A percentile compares a stretch with the other conserved stretches of the same genome.
Conservation (phyloP, 2,888 invertebrate genomes). For the Pachydiplax longipennis region DNA sequence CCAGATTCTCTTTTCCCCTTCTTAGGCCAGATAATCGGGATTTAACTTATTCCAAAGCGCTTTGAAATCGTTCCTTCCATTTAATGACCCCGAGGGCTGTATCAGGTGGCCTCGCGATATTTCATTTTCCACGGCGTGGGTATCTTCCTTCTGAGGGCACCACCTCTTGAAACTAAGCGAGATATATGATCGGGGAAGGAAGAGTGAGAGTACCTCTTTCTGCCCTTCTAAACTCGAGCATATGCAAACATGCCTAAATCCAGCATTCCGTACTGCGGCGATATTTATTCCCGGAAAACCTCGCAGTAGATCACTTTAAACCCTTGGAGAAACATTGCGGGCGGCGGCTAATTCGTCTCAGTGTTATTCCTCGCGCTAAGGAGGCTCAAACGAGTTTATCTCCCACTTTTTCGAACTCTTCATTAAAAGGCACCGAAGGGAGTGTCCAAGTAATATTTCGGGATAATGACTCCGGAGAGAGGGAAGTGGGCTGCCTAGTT, state of each 20-base stretch:
- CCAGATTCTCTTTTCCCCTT: too few relatives aligned
- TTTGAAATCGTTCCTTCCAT: too few relatives aligned
- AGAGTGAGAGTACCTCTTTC: not conserved
- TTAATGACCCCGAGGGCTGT: too few relatives aligned
- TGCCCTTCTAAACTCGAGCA: not conserved
- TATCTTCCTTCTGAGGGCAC: too few relatives aligned
- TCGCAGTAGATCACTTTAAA: not conserved
- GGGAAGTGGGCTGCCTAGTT: too few relatives aligned
- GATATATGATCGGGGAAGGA: too few relatives aligned
- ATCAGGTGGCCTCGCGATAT: too few relatives aligned
- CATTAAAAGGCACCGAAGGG: not conserved
- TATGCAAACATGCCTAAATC: not conserved
- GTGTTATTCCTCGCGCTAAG: not conserved
- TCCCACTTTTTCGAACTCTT: not conserved
- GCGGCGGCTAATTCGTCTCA: not conserved
- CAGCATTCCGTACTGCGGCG: not conserved
- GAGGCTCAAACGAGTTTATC: not conserved
- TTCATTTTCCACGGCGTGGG: too few relatives aligned
- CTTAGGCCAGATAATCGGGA: too few relatives aligned
- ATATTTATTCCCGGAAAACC: not conserved
- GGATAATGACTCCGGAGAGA: not conserved
- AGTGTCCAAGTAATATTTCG: not conserved
- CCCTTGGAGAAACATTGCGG: not conserved
- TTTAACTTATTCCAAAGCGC: too few relatives aligned
- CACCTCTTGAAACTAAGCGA: too few relatives aligned